Percentiles rank a stretch among this genome's conserved stretches.
Evolutionary conservation across 37 sponge, comb jelly and placozoan species (phyloP).

Genomic region (Petrosia ficiformis): DNA sequence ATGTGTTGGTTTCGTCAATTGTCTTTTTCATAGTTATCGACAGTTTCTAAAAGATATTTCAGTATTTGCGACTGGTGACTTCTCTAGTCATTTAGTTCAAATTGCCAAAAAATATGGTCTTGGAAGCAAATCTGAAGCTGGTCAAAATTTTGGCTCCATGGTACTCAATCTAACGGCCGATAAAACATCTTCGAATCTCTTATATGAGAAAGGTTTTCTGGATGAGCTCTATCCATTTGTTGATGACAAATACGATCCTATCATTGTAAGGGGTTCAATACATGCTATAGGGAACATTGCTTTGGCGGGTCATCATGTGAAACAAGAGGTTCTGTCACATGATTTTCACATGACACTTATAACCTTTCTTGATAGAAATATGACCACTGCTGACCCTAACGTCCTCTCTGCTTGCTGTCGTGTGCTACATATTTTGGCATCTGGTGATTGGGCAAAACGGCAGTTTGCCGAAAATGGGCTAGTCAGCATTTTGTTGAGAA

Average conservation of each 20-base stretch:
- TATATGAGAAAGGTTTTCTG: conserved; percentile 33
- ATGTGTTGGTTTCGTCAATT: background rate
- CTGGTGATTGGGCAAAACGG: conserved; percentile 71
- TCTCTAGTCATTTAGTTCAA: background rate
- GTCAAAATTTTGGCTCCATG: conserved; percentile 61
- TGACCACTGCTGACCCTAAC: conserved; percentile 12
- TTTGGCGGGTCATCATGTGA: conserved; percentile 58
- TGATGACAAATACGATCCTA: background rate
- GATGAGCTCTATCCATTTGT: conserved; percentile 34
- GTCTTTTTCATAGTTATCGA: background rate
- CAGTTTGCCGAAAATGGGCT: conserved; percentile 51
- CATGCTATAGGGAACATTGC: conserved; percentile 82
- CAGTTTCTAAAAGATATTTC: background rate
- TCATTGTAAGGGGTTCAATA: conserved; percentile 25
- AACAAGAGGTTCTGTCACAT: conserved; percentile 39
- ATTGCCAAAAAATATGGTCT: background rate
- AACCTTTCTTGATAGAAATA: conserved; percentile 12
- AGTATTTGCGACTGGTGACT: background rate
- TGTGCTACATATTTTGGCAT: conserved; percentile 75
- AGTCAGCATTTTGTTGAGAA: conserved; percentile 28
- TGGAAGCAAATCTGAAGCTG: too few species aligned
- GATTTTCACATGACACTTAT: conserved; percentile 28
- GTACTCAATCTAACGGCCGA: conserved; percentile 68
- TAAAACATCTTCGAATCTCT: conserved; percentile 57
- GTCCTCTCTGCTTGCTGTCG: conserved; percentile 68